Evolutionary conservation across 2,113 vertebrate species (phyloP).

Genomic region (Tragelaphus buxtoni): DNA sequence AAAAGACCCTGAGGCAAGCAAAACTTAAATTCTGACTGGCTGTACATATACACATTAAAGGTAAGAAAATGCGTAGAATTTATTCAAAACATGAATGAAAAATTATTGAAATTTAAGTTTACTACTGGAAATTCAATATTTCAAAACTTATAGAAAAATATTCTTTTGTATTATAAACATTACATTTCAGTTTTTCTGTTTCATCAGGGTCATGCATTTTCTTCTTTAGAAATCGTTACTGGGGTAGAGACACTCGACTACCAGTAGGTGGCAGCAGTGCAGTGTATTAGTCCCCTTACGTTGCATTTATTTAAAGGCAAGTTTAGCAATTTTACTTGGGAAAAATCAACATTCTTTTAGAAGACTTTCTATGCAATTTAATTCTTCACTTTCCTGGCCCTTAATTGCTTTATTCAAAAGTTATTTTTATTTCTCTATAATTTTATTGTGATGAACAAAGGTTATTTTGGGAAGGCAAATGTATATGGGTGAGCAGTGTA

Average conservation of each 20-base stretch:
- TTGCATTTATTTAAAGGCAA: neutral
- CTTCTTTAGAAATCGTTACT: neutral
- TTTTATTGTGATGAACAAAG: neutral
- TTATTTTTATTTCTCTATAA: neutral
- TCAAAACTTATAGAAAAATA: neutral
- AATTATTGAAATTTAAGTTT: neutral
- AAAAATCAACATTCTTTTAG: neutral
- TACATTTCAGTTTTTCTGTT: neutral
- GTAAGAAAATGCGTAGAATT: neutral
- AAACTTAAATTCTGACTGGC: neutral
- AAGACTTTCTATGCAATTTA: neutral
- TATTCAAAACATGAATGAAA: neutral
- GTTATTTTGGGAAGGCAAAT: neutral
- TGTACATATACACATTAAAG: neutral
- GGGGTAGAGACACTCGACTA: neutral
- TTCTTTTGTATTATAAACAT: neutral
- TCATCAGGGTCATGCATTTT: neutral
- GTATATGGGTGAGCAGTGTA: neutral
- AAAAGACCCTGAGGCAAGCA: neutral
- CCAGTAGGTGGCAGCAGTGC: constrained; percentile 78
- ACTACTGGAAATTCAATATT: neutral
- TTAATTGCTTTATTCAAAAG: neutral
- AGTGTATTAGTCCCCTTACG: neutral
- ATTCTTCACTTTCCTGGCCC: neutral
- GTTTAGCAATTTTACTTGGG: neutral